Percentiles rank a stretch among this genome's conserved stretches.
Conservation (phyloP, 2,797 vertebrate genomes). For the Poecilia gillii region DNA sequence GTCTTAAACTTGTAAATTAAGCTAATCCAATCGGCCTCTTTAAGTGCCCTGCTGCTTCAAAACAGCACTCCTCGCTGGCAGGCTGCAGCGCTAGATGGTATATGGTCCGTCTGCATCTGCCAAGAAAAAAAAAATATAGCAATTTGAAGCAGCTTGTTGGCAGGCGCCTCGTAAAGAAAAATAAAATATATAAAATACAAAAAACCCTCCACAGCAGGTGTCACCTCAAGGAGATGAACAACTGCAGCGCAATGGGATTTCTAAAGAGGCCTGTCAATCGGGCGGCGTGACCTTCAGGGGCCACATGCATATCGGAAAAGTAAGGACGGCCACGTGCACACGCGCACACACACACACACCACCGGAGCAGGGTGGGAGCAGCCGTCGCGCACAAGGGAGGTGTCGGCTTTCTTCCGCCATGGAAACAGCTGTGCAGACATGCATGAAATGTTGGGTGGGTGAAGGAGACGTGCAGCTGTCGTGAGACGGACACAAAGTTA, state of each 20-base stretch:
- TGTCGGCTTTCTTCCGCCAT: slow-evolving; percentile 73
- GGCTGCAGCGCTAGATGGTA: slow-evolving; percentile 62
- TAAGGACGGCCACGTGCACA: slow-evolving; percentile 18
- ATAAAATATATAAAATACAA: slow-evolving; percentile 53
- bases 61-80: slow-evolving; percentile 34
- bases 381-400: slow-evolving; percentile 59
- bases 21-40: slow-evolving; percentile 13
- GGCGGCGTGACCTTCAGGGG: slow-evolving; percentile 73
- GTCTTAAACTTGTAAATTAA: not conserved
- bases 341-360: not conserved
- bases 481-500: slow-evolving; percentile 23
- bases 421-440: slow-evolving; percentile 78
- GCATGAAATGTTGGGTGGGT: slow-evolving; percentile 40
- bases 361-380: slow-evolving; percentile 41
- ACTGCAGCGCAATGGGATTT: slow-evolving; percentile 70
- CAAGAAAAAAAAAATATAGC: slow-evolving; percentile 75
- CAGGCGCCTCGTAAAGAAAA: slow-evolving; percentile 69
- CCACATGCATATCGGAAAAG: slow-evolving; percentile 34
- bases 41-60: slow-evolving; percentile 30
- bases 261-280: slow-evolving; percentile 61
- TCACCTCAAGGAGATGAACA: slow-evolving; percentile 78
- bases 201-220: slow-evolving; percentile 64
- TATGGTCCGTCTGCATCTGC: slow-evolving; percentile 68
- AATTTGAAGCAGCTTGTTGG: slow-evolving; percentile 75
- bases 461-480: slow-evolving; percentile 72